These are phyloP conservation scores for Diabrotica undecimpunctata DNA, from an alignment of 1,140 invertebrate species.

Conservation along the genomic window DNA sequence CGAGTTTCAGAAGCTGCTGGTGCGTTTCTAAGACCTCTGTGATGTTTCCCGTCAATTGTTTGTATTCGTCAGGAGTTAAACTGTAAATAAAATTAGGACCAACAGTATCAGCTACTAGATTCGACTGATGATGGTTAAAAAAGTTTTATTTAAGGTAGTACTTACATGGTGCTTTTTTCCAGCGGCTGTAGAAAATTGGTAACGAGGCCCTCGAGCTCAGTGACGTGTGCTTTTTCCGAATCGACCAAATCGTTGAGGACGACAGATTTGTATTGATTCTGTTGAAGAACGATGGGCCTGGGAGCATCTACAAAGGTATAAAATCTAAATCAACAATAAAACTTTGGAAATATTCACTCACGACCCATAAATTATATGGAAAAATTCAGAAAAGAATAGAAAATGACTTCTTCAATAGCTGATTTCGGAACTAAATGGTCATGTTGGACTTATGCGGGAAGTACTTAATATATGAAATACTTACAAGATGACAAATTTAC, in stretches of 20 bases:
- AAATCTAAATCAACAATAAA: constrained; percentile 7
- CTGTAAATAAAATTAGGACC: constrained; percentile 52
- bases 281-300: constrained; percentile 32
- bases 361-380: too few species aligned
- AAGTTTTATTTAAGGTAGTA: constrained; percentile 32
- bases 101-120: background rate
- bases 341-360: too few species aligned
- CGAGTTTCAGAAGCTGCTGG: constrained; percentile 68
- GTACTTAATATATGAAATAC: too few species aligned
- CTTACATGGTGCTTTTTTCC: constrained; percentile 81
- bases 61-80: constrained; percentile 79
- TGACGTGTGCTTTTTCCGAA: constrained; percentile 85
- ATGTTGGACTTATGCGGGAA: too few species aligned
- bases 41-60: constrained; percentile 82
- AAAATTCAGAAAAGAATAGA: too few species aligned
- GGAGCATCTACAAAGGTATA: constrained; percentile 35
- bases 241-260: constrained; percentile 92
- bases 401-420: too few species aligned
- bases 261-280: constrained; percentile 49
- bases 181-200: constrained; percentile 82
- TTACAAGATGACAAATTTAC: too few species aligned
- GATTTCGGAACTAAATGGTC: too few species aligned
- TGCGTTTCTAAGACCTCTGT: constrained; percentile 81
- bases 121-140: too few species aligned
- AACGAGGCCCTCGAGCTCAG: constrained; percentile 79